phyloP scores from a whole-genome alignment of 1,140 invertebrate species.

The Apis mellifera region Amel_HAv3.1 CM009942.2:5481501-5482000 shows the following conservation, averaged over 20 bases:
- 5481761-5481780: conserved; percentile 11
- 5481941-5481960: conserved; percentile 17
- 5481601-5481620: too few species aligned
- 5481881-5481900: conserved; percentile 17
- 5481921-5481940: conserved; percentile 45
- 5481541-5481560: too few species aligned
- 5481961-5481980: not conserved
- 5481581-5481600: too few species aligned
- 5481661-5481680: not conserved
- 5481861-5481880: not conserved
- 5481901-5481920: conserved; percentile 40
- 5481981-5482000: too few species aligned
- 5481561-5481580: too few species aligned
- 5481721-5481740: not conserved
- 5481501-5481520: not conserved
- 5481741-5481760: not conserved
- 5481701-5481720: too few species aligned
- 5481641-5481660: too few species aligned
- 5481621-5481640: too few species aligned
- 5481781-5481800: conserved; percentile 34
- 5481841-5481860: conserved; percentile 44
- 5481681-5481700: too few species aligned
- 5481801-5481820: conserved; percentile 45
- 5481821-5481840: conserved; percentile 40
- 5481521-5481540: too few species aligned